phyloP scores from a whole-genome alignment of 2,888 invertebrate genomes.

The Hypomecis atomaria region DNA sequence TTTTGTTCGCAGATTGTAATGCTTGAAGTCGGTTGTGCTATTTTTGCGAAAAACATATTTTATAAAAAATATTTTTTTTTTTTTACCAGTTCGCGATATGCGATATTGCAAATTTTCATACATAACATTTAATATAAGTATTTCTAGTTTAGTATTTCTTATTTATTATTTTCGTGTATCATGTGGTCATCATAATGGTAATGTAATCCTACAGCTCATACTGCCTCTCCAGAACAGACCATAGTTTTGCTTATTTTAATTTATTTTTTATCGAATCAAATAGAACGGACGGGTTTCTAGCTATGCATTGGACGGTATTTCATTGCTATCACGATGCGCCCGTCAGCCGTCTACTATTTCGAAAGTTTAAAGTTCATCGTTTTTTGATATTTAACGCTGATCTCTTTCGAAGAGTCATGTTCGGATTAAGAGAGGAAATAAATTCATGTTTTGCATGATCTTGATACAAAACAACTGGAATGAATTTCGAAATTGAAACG shows the following conservation, averaged over 20 bases:
- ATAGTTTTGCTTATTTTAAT: slow-evolving; percentile 76
- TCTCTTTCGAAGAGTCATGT: slow-evolving; percentile 48
- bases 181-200: neutral
- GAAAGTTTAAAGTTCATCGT: slow-evolving; percentile 77
- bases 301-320: slow-evolving; percentile 65
- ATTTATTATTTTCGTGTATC: no score
- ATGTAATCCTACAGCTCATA: slow-evolving; percentile 6
- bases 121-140: no score
- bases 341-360: slow-evolving; percentile 58
- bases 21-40: no score
- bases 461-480: slow-evolving; percentile 39
- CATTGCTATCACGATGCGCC: slow-evolving; percentile 69
- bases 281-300: slow-evolving; percentile 75
- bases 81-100: no score
- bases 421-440: slow-evolving; percentile 39
- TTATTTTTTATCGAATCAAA: slow-evolving; percentile 82
- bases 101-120: no score
- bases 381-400: slow-evolving; percentile 68
- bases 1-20: no score
- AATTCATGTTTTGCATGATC: slow-evolving; percentile 46
- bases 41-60: no score
- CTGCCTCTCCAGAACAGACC: slow-evolving; percentile 1
- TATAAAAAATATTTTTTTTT: no score
- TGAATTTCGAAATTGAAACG: slow-evolving; percentile 40
- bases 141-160: no score